Evolutionary conservation across 2,888 invertebrate species (phyloP).

Genomic region (Scrobipalpa costella): DNA sequence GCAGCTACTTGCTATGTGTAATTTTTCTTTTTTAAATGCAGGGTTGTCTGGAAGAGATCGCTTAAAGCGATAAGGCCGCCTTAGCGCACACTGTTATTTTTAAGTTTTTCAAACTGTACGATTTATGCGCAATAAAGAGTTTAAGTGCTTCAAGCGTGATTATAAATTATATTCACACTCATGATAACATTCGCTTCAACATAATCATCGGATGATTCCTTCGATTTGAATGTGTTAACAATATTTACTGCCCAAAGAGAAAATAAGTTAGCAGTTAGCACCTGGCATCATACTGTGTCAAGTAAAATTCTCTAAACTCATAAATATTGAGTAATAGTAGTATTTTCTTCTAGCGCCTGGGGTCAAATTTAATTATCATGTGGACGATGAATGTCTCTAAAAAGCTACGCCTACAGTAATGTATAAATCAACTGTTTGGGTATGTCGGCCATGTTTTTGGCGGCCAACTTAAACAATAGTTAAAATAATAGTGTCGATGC

Average conservation of each 20-base stretch:
- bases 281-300: slow-evolving; percentile 65
- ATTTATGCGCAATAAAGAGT: too few species aligned
- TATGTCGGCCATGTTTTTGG: slow-evolving; percentile 58
- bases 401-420: slow-evolving; percentile 64
- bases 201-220: slow-evolving; percentile 33
- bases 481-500: slow-evolving; percentile 72
- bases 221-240: slow-evolving; percentile 51
- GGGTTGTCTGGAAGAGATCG: too few species aligned
- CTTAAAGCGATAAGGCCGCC: too few species aligned
- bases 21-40: too few species aligned
- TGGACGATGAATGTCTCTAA: slow-evolving; percentile 59
- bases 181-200: too few species aligned
- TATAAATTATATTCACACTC: too few species aligned
- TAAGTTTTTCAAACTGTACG: too few species aligned
- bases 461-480: slow-evolving; percentile 72
- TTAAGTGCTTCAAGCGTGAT: too few species aligned
- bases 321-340: slow-evolving; percentile 66
- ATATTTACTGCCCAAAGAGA: slow-evolving; percentile 56
- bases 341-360: slow-evolving; percentile 61
- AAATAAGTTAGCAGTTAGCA: slow-evolving; percentile 61
- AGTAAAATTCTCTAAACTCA: slow-evolving; percentile 61
- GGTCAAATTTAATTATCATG: slow-evolving; percentile 80
- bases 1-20: too few species aligned
- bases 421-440: slow-evolving; percentile 62
- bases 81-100: too few species aligned